Conservation (phyloP, 2,888 invertebrate genomes). For the Diploptera punctata region DNA sequence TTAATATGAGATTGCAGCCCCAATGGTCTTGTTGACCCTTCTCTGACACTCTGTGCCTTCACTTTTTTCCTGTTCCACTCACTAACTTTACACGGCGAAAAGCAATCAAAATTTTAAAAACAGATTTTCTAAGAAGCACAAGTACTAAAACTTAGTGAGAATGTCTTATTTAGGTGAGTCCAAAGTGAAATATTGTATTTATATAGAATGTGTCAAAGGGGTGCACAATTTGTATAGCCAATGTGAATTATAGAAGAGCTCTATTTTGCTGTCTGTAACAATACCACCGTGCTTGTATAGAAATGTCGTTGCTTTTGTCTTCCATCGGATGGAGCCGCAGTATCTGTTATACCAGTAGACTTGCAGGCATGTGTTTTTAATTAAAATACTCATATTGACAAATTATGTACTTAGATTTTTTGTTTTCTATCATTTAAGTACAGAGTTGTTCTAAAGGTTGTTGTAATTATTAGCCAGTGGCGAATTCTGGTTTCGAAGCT, state of each 20-base stretch:
- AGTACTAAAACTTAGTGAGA: conserved; percentile 43
- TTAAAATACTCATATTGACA: conserved; percentile 39
- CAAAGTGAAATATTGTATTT: conserved; percentile 43
- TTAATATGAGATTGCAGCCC: conserved; percentile 35
- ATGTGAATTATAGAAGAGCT: conserved; percentile 40
- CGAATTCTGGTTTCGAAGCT: no score
- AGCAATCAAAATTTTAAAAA: conserved; percentile 43
- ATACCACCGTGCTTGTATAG: conserved; percentile 41
- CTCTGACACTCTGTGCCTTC: conserved; percentile 43
- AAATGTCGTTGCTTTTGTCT: conserved; percentile 43
- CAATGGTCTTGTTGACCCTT: conserved; percentile 34
- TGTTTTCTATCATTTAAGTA: conserved; percentile 28
- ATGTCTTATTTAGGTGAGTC: conserved; percentile 41
- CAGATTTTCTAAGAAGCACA: conserved; percentile 42
- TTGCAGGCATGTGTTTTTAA: conserved; percentile 33
- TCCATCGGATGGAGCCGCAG: conserved; percentile 41
- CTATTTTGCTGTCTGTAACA: conserved; percentile 43
- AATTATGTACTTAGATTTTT: conserved; percentile 38
- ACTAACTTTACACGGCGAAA: conserved; percentile 41
- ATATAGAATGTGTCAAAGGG: conserved; percentile 39
- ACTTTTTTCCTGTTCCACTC: conserved; percentile 37
- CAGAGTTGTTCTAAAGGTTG: conserved; percentile 41
- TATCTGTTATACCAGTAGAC: conserved; percentile 40
- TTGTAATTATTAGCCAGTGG: conserved; percentile 39
- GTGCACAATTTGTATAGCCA: conserved; percentile 42